Evolutionary conservation across 2,113 vertebrate species (phyloP).

Genomic region (Myotis brandtii): DNA sequence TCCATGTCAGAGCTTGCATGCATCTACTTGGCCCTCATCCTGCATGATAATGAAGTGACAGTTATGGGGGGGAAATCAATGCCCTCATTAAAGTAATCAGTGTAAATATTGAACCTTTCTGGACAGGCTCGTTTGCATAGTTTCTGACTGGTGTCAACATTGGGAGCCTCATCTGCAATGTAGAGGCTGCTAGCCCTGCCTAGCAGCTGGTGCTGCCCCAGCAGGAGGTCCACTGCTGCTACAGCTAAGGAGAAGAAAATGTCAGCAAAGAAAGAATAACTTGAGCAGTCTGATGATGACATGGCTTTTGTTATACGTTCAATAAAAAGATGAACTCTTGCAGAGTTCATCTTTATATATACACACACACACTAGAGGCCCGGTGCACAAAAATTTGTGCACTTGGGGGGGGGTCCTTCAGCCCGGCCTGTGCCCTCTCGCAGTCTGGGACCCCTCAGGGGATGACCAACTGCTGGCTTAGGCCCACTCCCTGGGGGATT

Average conservation of each 20-base stretch:
- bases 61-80: not conserved
- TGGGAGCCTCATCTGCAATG: not conserved
- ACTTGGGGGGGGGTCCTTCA: no score
- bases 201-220: no score
- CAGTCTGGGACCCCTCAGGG: no score
- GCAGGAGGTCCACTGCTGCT: not conserved
- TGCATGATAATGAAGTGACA: not conserved
- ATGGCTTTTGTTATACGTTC: not conserved
- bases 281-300: not conserved
- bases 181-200: not conserved
- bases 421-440: no score
- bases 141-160: not conserved
- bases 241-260: not conserved
- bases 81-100: not conserved
- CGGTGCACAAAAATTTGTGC: no score
- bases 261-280: not conserved
- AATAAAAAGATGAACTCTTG: not conserved
- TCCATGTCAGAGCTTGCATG: not conserved
- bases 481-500: no score
- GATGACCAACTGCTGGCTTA: no score
- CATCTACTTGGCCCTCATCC: not conserved
- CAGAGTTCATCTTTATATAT: not conserved
- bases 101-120: not conserved
- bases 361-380: no score
- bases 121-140: not conserved